Evolutionary conservation across 2,797 vertebrate species (phyloP).

Genomic region (Onychomys arenicola): DNA sequence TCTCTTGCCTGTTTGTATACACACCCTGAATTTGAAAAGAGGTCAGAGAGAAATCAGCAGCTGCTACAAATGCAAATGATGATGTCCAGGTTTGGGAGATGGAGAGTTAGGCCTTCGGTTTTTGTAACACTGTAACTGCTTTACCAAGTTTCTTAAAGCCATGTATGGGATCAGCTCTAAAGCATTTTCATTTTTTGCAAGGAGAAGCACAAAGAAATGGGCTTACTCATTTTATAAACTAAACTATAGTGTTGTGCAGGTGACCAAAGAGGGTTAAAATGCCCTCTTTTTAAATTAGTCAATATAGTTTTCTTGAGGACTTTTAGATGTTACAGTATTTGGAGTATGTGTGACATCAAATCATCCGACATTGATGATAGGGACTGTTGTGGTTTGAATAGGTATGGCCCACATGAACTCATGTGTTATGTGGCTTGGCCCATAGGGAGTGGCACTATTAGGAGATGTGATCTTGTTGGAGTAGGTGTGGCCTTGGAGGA

Average conservation of each 20-base stretch:
- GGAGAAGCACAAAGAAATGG: not conserved
- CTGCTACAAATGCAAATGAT: not conserved
- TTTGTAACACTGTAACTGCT: not conserved
- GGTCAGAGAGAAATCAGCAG: not conserved
- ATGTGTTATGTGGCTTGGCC: not conserved
- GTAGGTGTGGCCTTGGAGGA: not conserved
- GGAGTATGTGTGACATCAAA: not conserved
- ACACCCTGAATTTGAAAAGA: not conserved
- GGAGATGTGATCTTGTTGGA: not conserved
- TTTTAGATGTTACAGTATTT: not conserved
- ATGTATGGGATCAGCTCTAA: not conserved
- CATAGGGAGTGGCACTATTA: not conserved
- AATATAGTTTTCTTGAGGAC: not conserved
- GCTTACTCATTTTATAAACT: not conserved
- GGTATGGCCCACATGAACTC: not conserved
- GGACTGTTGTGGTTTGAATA: not conserved
- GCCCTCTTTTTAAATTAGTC: not conserved
- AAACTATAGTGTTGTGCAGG: not conserved
- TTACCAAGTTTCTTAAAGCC: not conserved
- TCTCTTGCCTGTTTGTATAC: not conserved
- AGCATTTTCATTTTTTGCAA: constrained; percentile 14
- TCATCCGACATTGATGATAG: not conserved
- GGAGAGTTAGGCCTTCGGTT: not conserved
- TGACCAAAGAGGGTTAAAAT: not conserved
- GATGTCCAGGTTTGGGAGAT: not conserved